Percentiles rank a stretch among this genome's conserved stretches.
Conservation (phyloP, 2,113 vertebrate genomes). For the Hippocampus barbouri region DNA sequence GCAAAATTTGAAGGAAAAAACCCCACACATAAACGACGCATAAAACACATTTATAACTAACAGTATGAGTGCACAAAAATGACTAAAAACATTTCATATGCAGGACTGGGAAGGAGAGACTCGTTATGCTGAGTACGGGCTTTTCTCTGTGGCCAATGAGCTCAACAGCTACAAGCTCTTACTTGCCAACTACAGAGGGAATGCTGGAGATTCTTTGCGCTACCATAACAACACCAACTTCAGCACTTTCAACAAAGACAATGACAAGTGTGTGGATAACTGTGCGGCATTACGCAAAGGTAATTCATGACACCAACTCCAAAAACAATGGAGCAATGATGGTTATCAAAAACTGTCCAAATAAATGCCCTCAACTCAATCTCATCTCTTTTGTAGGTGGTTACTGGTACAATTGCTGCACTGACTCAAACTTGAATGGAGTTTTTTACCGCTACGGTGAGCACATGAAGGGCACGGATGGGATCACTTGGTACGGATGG, state of each 20-base stretch:
- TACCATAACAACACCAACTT: conserved; percentile 99
- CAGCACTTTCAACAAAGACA: conserved; percentile 96
- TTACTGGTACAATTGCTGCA: conserved; percentile 99
- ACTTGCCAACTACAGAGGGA: conserved; percentile 85
- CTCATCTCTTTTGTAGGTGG: conserved; percentile 74
- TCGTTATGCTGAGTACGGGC: conserved; percentile 82
- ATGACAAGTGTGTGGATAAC: conserved; percentile 94
- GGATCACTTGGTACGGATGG: conserved; percentile 97
- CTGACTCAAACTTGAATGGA: conserved; percentile 94
- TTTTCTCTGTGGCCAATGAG: conserved; percentile 83
- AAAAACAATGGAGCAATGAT: background rate
- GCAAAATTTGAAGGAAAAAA: background rate
- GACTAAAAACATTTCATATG: conserved; percentile 24
- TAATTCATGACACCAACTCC: conserved; percentile 35
- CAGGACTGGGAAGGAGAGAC: conserved; percentile 90
- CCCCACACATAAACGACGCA: background rate
- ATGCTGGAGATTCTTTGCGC: conserved; percentile 80
- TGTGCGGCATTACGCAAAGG: conserved; percentile 90
- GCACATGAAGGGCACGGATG: conserved; percentile 82
- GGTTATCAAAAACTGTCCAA: background rate
- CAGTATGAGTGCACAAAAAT: conserved; percentile 3
- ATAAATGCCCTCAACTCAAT: background rate
- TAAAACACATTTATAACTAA: conserved; percentile 8
- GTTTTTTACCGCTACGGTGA: conserved; percentile 85
- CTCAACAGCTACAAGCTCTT: conserved; percentile 90